Percentiles rank a stretch among this genome's conserved stretches.
Evolutionary conservation across 2,113 vertebrate species (phyloP).

Genomic region (Odocoileus hemionus): DNA sequence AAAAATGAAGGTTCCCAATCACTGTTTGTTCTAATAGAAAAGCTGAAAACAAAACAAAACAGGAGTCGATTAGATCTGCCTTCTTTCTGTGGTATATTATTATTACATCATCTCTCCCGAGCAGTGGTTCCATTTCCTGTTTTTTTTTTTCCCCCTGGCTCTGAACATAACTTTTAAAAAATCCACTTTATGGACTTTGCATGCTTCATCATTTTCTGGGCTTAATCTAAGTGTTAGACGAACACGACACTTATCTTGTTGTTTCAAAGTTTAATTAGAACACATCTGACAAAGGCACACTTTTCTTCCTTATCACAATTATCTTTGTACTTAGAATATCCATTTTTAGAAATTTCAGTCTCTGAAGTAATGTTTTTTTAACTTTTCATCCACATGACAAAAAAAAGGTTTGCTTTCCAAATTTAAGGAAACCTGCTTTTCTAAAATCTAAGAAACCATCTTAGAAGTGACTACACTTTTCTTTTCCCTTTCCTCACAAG

Average conservation of each 20-base stretch:
- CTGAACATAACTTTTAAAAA: conserved; percentile 37
- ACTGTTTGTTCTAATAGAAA: conserved; percentile 35
- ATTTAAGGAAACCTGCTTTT: background rate
- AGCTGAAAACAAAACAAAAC: conserved; percentile 2
- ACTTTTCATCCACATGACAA: background rate
- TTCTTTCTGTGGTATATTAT: background rate
- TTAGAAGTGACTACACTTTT: background rate
- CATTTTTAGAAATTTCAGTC: background rate
- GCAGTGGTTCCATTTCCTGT: conserved; percentile 32
- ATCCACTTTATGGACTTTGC: background rate
- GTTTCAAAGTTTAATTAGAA: background rate
- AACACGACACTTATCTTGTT: background rate
- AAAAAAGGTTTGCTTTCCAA: background rate
- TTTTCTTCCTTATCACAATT: background rate
- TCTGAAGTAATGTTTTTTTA: background rate
- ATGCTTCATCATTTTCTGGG: background rate
- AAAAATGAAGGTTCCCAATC: background rate
- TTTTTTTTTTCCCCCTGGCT: background rate
- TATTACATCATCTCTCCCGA: conserved; percentile 19
- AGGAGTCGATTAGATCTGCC: conserved; percentile 13
- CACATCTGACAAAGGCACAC: background rate
- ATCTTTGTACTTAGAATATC: background rate
- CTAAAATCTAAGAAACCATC: background rate
- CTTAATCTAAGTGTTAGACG: background rate
- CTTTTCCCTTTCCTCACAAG: background rate